Conservation (phyloP, 37 sponge, comb jelly and placozoan genomes). For the Hexactinellida sp. region DNA sequence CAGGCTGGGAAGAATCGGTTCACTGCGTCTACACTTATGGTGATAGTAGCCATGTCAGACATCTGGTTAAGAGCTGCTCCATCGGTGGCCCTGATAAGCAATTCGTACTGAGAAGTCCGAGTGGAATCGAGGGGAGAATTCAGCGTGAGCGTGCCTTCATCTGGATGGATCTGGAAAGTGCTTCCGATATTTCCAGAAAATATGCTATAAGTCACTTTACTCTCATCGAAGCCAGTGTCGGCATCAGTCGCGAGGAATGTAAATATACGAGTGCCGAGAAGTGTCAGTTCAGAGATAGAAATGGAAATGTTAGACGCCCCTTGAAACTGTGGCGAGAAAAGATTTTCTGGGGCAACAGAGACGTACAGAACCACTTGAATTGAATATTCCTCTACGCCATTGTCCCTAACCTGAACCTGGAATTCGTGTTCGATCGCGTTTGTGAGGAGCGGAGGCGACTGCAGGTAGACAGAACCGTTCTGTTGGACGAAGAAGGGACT, state of each 20-base stretch:
- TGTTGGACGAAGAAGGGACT: neutral
- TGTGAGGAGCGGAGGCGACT: neutral
- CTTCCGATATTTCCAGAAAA: neutral
- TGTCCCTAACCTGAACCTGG: neutral
- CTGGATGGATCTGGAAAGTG: conserved; percentile 6
- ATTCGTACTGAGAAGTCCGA: neutral
- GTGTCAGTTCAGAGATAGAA: neutral
- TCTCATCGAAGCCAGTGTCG: neutral
- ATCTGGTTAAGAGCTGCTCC: neutral
- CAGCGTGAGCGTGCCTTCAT: neutral
- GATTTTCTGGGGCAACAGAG: neutral
- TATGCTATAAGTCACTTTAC: neutral
- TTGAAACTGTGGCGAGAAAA: neutral
- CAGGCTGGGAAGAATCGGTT: neutral
- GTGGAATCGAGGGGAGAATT: neutral
- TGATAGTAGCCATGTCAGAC: neutral
- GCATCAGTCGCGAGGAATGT: neutral
- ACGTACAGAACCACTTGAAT: neutral
- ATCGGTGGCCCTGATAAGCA: neutral
- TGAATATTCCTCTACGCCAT: neutral
- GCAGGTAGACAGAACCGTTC: neutral
- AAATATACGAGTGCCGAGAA: neutral
- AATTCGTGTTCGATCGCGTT: neutral
- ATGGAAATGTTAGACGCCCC: neutral
- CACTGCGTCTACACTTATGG: neutral